Conservation (phyloP, 2,797 vertebrate genomes). For the Cyprinodon diabolis region DNA sequence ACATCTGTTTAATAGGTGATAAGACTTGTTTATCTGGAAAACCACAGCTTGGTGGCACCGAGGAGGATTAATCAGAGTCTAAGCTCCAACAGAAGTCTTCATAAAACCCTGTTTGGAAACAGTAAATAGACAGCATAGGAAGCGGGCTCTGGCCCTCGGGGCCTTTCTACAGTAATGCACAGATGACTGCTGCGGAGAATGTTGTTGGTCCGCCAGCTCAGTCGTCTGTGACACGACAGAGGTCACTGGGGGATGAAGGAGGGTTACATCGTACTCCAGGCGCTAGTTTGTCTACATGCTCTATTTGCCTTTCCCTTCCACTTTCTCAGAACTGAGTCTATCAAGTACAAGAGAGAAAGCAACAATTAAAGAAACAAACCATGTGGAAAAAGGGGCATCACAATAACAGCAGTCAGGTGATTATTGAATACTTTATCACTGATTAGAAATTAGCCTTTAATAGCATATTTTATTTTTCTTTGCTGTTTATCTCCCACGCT, state of each 20-base stretch:
- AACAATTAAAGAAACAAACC: not conserved
- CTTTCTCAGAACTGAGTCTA: conserved; percentile 28
- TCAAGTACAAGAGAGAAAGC: not conserved
- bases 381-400: not conserved
- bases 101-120: conserved; percentile 38
- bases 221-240: conserved; percentile 34
- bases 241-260: conserved; percentile 27
- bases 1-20: not conserved
- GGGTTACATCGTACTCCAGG: conserved; percentile 45
- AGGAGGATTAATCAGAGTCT: conserved; percentile 14
- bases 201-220: conserved; percentile 41
- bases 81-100: conserved; percentile 20
- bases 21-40: conserved; percentile 8
- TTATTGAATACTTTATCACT: not conserved
- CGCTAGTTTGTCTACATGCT: conserved; percentile 17
- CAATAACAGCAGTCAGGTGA: not conserved
- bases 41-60: conserved; percentile 10
- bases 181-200: conserved; percentile 55
- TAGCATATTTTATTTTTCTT: not conserved
- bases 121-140: conserved; percentile 46
- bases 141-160: conserved; percentile 36
- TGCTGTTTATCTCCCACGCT: not conserved
- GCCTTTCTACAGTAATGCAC: conserved; percentile 55
- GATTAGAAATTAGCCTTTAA: not conserved
- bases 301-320: conserved; percentile 9